A percentile compares a stretch with the other conserved stretches of the same genome.
These are phyloP conservation scores for Zaprionus capensis DNA, from an alignment of 1,140 invertebrate genomes.

Conservation along the genomic window DNA sequence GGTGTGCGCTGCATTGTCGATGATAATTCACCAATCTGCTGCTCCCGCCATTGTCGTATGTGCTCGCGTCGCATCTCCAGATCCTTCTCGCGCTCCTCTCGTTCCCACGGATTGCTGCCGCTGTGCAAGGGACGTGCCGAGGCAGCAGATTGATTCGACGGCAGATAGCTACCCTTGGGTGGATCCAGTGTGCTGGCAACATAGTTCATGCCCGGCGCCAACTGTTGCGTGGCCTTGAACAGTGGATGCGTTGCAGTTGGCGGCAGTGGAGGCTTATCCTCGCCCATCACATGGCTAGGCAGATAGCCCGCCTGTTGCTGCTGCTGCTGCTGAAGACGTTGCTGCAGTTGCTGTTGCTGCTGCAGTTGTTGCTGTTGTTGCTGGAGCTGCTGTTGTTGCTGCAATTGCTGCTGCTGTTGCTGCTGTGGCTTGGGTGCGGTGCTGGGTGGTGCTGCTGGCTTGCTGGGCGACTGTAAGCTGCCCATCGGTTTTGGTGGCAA, in stretches of 20 bases:
- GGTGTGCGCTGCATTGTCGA: constrained; percentile 88
- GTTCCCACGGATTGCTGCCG: constrained; percentile 92
- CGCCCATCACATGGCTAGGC: constrained; percentile 37
- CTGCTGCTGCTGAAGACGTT: constrained; percentile 54
- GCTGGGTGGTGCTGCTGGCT: constrained; percentile 66
- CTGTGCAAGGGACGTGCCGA: constrained; percentile 48
- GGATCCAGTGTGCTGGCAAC: constrained; percentile 89
- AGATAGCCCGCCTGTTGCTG: constrained; percentile 58
- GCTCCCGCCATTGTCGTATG: constrained; percentile 89
- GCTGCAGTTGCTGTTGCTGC: constrained; percentile 67
- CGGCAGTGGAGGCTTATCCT: constrained; percentile 89
- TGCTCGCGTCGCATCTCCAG: constrained; percentile 79
- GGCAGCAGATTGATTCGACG: constrained; percentile 63
- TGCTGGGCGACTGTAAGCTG: constrained; percentile 74
- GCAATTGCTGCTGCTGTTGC: constrained; percentile 77
- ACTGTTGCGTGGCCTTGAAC: constrained; percentile 87
- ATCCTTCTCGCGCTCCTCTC: constrained; percentile 94
- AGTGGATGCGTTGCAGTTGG: constrained; percentile 91
- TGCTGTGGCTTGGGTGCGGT: constrained; percentile 83
- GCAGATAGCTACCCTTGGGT: constrained; percentile 90
- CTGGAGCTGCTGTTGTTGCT: constrained; percentile 67
- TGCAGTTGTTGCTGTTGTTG: constrained; percentile 72
- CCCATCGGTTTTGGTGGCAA: constrained; percentile 74
- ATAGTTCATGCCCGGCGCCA: constrained; percentile 77
- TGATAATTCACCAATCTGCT: constrained; percentile 92